Base-by-base conservation (phyloP, 2,888 invertebrate genomes). In the Elegia similella region DNA sequence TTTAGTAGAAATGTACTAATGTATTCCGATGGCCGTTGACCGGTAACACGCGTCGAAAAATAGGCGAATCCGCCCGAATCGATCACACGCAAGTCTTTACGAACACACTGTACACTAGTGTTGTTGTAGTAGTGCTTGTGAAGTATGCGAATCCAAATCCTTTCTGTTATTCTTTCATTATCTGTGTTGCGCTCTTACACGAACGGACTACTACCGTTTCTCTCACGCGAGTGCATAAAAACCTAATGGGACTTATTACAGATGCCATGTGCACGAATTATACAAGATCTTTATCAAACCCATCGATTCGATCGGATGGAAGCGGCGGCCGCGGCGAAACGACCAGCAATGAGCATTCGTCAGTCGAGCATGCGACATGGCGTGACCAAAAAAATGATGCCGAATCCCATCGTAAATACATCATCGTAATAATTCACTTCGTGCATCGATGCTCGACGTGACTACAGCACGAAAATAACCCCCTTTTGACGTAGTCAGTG, bases 1-100 rank as follows among this genome's bases (percentile, higher is more conserved):
- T 86, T 91, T 91, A 82, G 88, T 90, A 90, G 89, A 90, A 90
- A 88, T 89, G 88, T 88, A 84, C 86, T 90, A 86, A 90, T 90
- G 81, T 89, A 90, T 90, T 88, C 90, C 72, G 70, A 76, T 88
- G 88, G 88, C 86, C 86, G 83, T 84, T 88, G 89, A 88, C 88
- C 88, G 86, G 69, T 73, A 72, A 68, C 68, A 78, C 84, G 75
- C 68, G 54, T 61, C 70, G 64, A 66, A 73, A 76, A 74, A 73
- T 70, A 70, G 71, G 68, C 75, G 69, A 78, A 73, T 73, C 71
- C 58, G 52, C 60, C 57, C 62, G 65, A 62, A 61, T 63, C 62
- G 46, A 56, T 62, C 57, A 68, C 70, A 69, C 68, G 73, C 70
- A 58, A 73, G 44, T 59, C 23, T 23, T 23, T 3, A 23, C 23